Percentiles rank a stretch among this genome's conserved stretches.
Evolutionary conservation across 2,113 vertebrate species (phyloP).

Genomic region (Talpa occidentalis): DNA sequence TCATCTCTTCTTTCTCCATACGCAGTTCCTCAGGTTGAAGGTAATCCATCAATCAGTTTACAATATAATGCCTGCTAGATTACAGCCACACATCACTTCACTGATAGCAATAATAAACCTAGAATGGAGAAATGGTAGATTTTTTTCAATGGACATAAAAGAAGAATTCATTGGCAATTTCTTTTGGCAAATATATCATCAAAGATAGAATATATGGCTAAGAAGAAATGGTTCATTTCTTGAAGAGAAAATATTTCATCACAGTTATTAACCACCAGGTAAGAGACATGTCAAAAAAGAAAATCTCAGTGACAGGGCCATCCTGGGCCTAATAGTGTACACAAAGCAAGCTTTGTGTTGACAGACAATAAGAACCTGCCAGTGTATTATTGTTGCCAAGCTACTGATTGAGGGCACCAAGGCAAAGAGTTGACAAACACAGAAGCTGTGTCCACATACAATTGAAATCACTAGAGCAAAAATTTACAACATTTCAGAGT

Average conservation of each 20-base stretch:
- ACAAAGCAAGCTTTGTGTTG: constrained; percentile 53
- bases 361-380: background rate
- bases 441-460: background rate
- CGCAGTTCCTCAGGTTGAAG: background rate
- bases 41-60: constrained; percentile 49
- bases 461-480: background rate
- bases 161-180: constrained; percentile 21
- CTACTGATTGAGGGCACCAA: background rate
- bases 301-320: constrained; percentile 63
- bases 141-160: constrained; percentile 52
- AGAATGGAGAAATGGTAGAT: constrained; percentile 5
- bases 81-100: background rate
- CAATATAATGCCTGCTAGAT: constrained; percentile 28
- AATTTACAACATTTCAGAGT: background rate
- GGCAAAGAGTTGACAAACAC: background rate
- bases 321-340: constrained; percentile 10
- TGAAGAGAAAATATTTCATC: constrained; percentile 56
- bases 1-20: constrained; percentile 35
- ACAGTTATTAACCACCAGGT: constrained; percentile 54
- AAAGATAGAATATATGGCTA: constrained; percentile 38
- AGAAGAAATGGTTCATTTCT: constrained; percentile 60
- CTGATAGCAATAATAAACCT: constrained; percentile 36
- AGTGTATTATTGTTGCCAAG: background rate
- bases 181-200: constrained; percentile 39
- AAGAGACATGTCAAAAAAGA: constrained; percentile 62